A percentile compares a stretch with the other conserved stretches of the same genome.
These are phyloP conservation scores for Eristalis arbustorum DNA, from an alignment of 2,888 invertebrate genomes.

Conservation along the genomic window DNA sequence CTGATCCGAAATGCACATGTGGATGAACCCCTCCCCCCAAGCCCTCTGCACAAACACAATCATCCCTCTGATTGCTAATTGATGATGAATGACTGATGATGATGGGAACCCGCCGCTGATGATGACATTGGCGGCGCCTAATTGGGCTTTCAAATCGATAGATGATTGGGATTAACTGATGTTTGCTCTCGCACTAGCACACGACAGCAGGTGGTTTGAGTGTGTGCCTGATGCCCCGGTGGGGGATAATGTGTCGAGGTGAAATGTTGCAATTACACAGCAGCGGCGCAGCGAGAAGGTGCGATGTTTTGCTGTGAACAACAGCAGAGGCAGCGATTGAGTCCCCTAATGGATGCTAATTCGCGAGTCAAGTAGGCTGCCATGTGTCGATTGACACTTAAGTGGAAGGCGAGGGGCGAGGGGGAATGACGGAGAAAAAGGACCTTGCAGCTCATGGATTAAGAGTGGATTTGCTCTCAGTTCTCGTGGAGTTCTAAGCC, in stretches of 20 bases:
- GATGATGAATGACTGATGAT: constrained; percentile 64
- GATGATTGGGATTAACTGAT: constrained; percentile 55
- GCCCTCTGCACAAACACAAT: constrained; percentile 34
- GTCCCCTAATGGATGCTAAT: constrained; percentile 58
- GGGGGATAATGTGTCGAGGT: constrained; percentile 49
- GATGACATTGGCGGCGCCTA: constrained; percentile 61
- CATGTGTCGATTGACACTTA: constrained; percentile 20
- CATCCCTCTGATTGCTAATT: constrained; percentile 63
- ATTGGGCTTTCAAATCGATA: constrained; percentile 67
- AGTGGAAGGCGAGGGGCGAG: not conserved
- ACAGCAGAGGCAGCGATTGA: not conserved
- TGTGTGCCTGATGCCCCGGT: not conserved
- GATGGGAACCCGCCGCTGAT: constrained; percentile 17
- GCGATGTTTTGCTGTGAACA: constrained; percentile 20
- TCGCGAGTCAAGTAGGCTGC: constrained; percentile 52
- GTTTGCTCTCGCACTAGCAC: constrained; percentile 21
- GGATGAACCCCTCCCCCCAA: not conserved
- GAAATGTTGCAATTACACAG: constrained; percentile 64
- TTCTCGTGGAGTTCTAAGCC: not conserved
- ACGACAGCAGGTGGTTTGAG: constrained; percentile 40
- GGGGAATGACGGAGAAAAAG: too few species aligned
- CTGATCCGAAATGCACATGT: constrained; percentile 39
- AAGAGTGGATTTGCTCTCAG: not conserved
- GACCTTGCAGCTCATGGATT: constrained; percentile 16
- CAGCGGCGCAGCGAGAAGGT: constrained; percentile 28